Evolutionary conservation across 2,888 invertebrate genomes (phyloP).

Genomic region (Syrphus vitripennis): DNA sequence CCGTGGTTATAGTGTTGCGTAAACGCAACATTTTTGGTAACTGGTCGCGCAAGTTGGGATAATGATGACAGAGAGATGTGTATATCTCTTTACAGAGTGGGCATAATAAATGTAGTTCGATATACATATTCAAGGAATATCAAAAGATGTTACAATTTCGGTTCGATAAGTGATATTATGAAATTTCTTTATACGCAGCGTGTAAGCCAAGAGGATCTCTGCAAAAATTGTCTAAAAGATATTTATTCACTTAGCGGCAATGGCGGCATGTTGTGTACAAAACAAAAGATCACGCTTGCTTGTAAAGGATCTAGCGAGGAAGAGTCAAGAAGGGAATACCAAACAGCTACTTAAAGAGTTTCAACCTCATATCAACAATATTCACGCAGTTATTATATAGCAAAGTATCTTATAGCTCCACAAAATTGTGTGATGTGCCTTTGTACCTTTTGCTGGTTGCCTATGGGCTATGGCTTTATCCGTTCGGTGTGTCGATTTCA

Average conservation of each 20-base stretch:
- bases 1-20: conserved; percentile 57
- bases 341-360: conserved; percentile 20
- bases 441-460: not conserved
- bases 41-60: conserved; percentile 55
- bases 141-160: conserved; percentile 50
- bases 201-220: not conserved
- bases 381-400: conserved; percentile 24
- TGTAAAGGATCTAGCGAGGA: conserved; percentile 20
- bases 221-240: not conserved
- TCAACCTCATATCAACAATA: conserved; percentile 13
- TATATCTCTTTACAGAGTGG: conserved; percentile 10
- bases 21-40: conserved; percentile 64
- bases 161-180: conserved; percentile 32
- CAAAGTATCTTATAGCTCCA: not conserved
- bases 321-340: conserved; percentile 35
- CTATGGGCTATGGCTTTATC: conserved; percentile 37
- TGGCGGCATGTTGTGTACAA: not conserved
- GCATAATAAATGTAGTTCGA: not conserved
- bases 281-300: not conserved
- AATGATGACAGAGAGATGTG: conserved; percentile 23
- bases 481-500: conserved; percentile 65
- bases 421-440: not conserved
- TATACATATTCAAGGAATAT: not conserved
- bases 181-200: conserved; percentile 6
- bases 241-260: not conserved